These are phyloP conservation scores for Poecilus cupreus DNA, from an alignment of 2,888 invertebrate species.

Conservation along the genomic window DNA sequence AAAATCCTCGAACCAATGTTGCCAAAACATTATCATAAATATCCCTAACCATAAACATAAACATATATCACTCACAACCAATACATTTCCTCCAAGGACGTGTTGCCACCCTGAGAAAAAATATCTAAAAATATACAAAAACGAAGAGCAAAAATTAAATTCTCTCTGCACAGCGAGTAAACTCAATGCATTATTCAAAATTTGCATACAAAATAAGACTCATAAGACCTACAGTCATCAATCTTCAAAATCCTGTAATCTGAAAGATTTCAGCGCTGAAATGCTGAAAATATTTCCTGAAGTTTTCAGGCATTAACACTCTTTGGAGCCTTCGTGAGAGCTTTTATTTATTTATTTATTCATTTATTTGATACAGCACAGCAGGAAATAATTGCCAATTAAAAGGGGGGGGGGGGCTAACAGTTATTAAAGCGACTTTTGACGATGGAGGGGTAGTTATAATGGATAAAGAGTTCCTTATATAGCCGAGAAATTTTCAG, in stretches of 20 bases:
- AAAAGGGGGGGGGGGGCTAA: too few relatives aligned
- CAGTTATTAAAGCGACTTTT: too few relatives aligned
- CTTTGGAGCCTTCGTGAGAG: too few relatives aligned
- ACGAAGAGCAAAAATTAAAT: slow-evolving; percentile 13
- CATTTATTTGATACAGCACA: too few relatives aligned
- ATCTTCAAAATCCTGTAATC: neutral
- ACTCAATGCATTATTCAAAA: neutral
- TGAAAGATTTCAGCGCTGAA: neutral
- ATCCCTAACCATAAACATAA: slow-evolving; percentile 35
- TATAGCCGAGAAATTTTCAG: too few relatives aligned
- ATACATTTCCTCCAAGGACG: neutral
- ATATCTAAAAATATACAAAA: neutral
- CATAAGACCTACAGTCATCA: neutral
- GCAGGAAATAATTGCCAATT: too few relatives aligned
- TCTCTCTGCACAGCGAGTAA: neutral
- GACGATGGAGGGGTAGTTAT: too few relatives aligned
- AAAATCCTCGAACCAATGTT: slow-evolving; percentile 12
- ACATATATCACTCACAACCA: slow-evolving; percentile 34
- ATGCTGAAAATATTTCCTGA: neutral
- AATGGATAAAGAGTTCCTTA: too few relatives aligned
- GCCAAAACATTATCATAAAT: slow-evolving; percentile 37
- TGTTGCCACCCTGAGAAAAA: slow-evolving; percentile 5
- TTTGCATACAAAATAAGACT: neutral
- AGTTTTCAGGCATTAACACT: too few relatives aligned
- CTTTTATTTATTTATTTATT: too few relatives aligned